A percentile compares a stretch with the other conserved stretches of the same genome.
Evolutionary conservation across 1,140 invertebrate species (phyloP).

Genomic region (Penaeus vannamei): DNA sequence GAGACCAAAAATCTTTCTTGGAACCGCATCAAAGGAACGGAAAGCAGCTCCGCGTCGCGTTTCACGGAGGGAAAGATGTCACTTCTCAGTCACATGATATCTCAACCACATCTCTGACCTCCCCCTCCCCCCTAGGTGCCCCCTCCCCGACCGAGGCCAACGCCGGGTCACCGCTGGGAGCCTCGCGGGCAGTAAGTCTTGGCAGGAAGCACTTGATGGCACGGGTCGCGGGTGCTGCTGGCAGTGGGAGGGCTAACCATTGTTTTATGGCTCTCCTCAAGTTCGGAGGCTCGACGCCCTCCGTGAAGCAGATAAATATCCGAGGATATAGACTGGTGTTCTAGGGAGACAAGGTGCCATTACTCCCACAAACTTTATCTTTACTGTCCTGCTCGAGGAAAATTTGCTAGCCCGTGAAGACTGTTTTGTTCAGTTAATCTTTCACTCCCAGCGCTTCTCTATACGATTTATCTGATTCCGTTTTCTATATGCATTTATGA

Average conservation of each 20-base stretch:
- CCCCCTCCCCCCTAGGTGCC: background rate
- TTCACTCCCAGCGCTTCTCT: no score
- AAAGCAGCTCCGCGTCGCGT: no score
- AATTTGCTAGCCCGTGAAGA: no score
- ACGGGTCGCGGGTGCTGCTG: constrained; percentile 53
- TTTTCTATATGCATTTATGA: no score
- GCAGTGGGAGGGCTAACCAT: constrained; percentile 56
- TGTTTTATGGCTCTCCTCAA: constrained; percentile 63
- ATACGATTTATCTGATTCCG: no score
- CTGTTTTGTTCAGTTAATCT: no score
- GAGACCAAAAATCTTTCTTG: no score
- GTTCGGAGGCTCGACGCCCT: constrained; percentile 26
- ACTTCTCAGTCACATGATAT: background rate
- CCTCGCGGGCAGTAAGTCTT: constrained; percentile 36
- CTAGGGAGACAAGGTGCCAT: no score
- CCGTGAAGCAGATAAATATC: constrained; percentile 48
- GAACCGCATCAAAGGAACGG: no score
- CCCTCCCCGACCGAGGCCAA: constrained; percentile 5
- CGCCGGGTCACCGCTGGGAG: constrained; percentile 37
- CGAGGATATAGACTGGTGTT: no score
- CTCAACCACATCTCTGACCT: background rate
- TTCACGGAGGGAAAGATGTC: background rate
- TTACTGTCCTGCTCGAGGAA: no score
- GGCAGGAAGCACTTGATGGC: constrained; percentile 42
- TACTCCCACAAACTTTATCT: no score